A percentile compares a stretch with the other conserved stretches of the same genome.
phyloP scores from a whole-genome alignment of 2,797 vertebrate genomes.

The Apogon talboti region DNA sequence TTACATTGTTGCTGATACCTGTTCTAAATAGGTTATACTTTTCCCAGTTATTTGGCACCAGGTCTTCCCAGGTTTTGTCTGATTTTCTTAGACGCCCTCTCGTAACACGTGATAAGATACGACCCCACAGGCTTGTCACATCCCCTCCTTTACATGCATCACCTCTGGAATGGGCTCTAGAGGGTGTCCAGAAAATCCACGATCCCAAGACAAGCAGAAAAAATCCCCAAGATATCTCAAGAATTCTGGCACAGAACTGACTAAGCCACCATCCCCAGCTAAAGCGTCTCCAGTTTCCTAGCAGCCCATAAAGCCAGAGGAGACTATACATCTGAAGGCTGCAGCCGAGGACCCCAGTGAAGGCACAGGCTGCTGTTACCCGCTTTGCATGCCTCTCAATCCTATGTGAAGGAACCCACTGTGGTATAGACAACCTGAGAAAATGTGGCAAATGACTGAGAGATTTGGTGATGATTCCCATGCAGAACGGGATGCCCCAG shows the following conservation, averaged over 20 bases:
- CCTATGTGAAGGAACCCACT: conserved; percentile 71
- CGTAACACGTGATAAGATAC: conserved; percentile 78
- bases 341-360: conserved; percentile 85
- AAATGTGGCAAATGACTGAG: conserved; percentile 68
- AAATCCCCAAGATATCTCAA: conserved; percentile 86
- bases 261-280: conserved; percentile 90
- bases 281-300: conserved; percentile 84
- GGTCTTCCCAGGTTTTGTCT: conserved; percentile 74
- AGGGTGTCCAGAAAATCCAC: conserved; percentile 80
- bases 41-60: conserved; percentile 89
- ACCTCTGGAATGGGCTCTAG: conserved; percentile 43
- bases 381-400: conserved; percentile 65
- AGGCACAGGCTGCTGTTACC: conserved; percentile 80
- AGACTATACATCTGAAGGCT: conserved; percentile 87
- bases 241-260: conserved; percentile 89
- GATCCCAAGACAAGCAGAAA: conserved; percentile 82
- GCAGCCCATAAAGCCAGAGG: conserved; percentile 89
- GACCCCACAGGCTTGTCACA: conserved; percentile 80
- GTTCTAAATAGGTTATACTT: conserved; percentile 70
- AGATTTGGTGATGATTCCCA: conserved; percentile 75
- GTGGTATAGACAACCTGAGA: conserved; percentile 57
- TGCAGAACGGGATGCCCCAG: conserved; percentile 82
- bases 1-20: conserved; percentile 81
- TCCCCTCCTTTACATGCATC: conserved; percentile 30
- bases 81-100: conserved; percentile 56